These are phyloP conservation scores for Ailurus styani DNA, from an alignment of 2,113 vertebrate species.

Conservation along the genomic window DNA sequence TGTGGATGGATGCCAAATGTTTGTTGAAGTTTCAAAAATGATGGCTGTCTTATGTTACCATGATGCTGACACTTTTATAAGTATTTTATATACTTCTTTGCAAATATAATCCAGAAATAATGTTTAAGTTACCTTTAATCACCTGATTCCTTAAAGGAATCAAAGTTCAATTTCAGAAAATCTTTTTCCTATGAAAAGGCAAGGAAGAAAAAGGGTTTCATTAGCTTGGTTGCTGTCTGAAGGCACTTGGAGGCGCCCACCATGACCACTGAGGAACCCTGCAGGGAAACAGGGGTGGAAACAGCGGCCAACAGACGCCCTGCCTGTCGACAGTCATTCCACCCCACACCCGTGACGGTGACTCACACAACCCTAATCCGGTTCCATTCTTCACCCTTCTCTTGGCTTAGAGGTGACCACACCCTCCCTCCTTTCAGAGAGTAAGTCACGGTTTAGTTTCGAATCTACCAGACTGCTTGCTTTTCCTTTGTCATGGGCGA, in stretches of 20 bases:
- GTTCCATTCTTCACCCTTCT: not conserved
- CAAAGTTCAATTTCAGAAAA: not conserved
- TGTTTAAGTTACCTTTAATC: not conserved
- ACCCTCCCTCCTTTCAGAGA: not conserved
- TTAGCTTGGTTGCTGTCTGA: not conserved
- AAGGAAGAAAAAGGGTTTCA: not conserved
- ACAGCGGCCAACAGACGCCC: not conserved
- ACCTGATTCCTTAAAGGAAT: not conserved
- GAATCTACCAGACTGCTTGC: not conserved
- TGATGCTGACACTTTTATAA: not conserved
- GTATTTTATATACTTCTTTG: not conserved
- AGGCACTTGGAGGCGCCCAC: not conserved
- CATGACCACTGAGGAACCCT: not conserved
- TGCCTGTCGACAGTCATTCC: not conserved
- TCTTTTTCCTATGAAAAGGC: not conserved
- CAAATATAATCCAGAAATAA: not conserved
- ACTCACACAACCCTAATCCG: not conserved
- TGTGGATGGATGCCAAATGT: not conserved
- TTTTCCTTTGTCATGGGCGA: not conserved
- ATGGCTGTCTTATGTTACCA: not conserved
- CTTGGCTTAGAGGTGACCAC: not conserved
- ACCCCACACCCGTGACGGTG: not conserved
- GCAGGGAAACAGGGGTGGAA: not conserved
- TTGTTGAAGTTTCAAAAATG: not conserved
- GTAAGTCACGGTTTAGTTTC: not conserved